These are phyloP conservation scores for Neogobius melanostomus DNA, from an alignment of 2,113 vertebrate species.

Conservation along the genomic window DNA sequence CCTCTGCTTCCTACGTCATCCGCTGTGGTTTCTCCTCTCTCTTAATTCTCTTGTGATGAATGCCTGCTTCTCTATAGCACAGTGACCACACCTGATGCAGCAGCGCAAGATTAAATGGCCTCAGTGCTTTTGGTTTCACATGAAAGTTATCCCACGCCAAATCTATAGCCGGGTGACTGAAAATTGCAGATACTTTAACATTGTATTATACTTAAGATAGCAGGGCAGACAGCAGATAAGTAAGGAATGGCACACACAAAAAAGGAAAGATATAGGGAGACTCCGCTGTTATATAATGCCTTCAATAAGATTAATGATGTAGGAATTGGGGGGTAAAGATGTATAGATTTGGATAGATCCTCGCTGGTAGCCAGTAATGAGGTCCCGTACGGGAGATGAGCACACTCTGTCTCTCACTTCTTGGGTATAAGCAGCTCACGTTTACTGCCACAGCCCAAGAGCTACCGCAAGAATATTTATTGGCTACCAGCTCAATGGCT, in stretches of 20 bases:
- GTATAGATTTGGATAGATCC: constrained; percentile 53
- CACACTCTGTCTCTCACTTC: constrained; percentile 38
- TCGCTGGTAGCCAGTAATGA: neutral
- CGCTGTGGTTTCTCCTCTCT: neutral
- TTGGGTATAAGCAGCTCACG: constrained; percentile 76
- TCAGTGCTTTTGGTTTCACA: neutral
- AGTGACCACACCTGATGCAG: constrained; percentile 39
- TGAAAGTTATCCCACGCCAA: constrained; percentile 18
- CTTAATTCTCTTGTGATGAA: constrained; percentile 23
- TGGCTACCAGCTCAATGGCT: constrained; percentile 75
- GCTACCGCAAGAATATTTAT: constrained; percentile 78
- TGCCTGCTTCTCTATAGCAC: constrained; percentile 17
- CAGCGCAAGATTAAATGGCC: constrained; percentile 6
- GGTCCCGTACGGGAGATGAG: constrained; percentile 3
- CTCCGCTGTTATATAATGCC: constrained; percentile 33
- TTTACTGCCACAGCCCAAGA: constrained; percentile 74
- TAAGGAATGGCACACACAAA: neutral
- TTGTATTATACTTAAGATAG: constrained; percentile 36
- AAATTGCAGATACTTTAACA: constrained; percentile 30
- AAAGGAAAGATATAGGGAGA: neutral
- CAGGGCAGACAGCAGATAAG: neutral
- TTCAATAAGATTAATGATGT: constrained; percentile 23
- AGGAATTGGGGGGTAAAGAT: constrained; percentile 43
- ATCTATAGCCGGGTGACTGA: constrained; percentile 4
- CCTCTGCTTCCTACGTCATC: neutral